Conservation (phyloP, 1,140 invertebrate genomes). For the Drosophila takahashii region DNA sequence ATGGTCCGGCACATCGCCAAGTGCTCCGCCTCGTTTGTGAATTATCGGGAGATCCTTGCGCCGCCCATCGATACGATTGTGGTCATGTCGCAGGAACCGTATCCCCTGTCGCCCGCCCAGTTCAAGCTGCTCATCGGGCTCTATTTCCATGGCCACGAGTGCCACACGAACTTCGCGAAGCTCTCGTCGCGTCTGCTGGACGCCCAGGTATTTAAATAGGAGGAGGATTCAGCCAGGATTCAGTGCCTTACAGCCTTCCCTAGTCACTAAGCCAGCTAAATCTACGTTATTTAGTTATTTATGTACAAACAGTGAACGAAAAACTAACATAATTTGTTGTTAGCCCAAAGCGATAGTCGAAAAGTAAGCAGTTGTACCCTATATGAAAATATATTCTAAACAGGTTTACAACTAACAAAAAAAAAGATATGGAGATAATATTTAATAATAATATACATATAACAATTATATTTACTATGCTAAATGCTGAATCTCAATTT, state of each 20-base stretch:
- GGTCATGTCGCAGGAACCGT: slow-evolving; percentile 58
- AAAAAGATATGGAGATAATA: slow-evolving; percentile 17
- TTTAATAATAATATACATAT: slow-evolving; percentile 5
- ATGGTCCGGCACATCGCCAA: slow-evolving; percentile 65
- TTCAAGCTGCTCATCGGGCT: slow-evolving; percentile 65
- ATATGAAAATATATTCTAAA: slow-evolving; percentile 22
- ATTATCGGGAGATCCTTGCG: slow-evolving; percentile 49
- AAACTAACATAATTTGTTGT: not conserved
- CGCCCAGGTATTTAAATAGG: slow-evolving; percentile 28
- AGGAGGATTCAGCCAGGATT: not conserved
- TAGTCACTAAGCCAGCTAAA: slow-evolving; percentile 20
- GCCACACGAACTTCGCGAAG: slow-evolving; percentile 44
- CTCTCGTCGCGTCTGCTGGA: slow-evolving; percentile 25
- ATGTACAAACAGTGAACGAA: too few relatives aligned
- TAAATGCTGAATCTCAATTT: not conserved
- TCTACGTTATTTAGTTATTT: too few relatives aligned
- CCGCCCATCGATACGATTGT: slow-evolving; percentile 49
- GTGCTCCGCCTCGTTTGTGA: slow-evolving; percentile 63
- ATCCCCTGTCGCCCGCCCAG: slow-evolving; percentile 59
- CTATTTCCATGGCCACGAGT: slow-evolving; percentile 49
- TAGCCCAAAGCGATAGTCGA: too few relatives aligned
- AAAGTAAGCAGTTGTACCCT: not conserved
- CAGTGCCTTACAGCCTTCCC: slow-evolving; percentile 8
- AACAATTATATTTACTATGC: slow-evolving; percentile 7
- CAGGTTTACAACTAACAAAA: slow-evolving; percentile 37